Percentiles rank a stretch among this genome's conserved stretches.
phyloP scores from a whole-genome alignment of 64 coral and sea anemone genomes.

The Hydrozoanthus tunicans region DNA sequence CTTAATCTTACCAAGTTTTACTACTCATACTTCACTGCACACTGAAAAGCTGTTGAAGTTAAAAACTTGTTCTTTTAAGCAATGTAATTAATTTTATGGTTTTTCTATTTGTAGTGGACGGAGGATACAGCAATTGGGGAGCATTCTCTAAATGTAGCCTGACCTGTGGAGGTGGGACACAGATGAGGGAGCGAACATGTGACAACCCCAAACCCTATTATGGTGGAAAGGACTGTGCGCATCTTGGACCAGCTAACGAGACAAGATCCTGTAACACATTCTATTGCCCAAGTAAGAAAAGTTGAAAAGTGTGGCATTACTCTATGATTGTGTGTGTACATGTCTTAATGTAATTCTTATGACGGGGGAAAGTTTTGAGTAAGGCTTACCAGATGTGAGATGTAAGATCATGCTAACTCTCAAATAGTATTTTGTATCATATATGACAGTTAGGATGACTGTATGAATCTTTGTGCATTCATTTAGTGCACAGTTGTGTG shows the following conservation, averaged over 20 bases:
- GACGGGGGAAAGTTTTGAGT: no score
- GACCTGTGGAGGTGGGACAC: slow-evolving; percentile 75
- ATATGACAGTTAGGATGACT: no score
- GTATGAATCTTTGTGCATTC: no score
- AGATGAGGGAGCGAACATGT: slow-evolving; percentile 63
- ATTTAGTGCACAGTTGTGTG: no score
- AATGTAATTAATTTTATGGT: background rate
- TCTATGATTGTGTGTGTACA: no score
- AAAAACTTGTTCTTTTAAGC: no score
- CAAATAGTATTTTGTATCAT: no score
- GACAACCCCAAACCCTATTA: slow-evolving; percentile 82
- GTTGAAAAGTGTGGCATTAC: background rate
- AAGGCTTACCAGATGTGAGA: no score
- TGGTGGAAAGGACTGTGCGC: slow-evolving; percentile 76
- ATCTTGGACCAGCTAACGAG: slow-evolving; percentile 80
- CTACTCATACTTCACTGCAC: no score
- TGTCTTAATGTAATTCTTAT: background rate
- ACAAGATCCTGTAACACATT: slow-evolving; percentile 93
- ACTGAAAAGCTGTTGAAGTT: no score
- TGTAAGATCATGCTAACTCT: no score
- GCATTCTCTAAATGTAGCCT: slow-evolving; percentile 63
- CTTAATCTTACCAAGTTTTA: no score
- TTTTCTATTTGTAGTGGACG: slow-evolving; percentile 60
- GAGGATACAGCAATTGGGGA: slow-evolving; percentile 76
- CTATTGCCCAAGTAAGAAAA: slow-evolving; percentile 88